Evolutionary conservation across 2,888 invertebrate species (phyloP), one percentile per base, ranked within the genome.

Genomic region (Pristionchus fissidentatus): DNA sequence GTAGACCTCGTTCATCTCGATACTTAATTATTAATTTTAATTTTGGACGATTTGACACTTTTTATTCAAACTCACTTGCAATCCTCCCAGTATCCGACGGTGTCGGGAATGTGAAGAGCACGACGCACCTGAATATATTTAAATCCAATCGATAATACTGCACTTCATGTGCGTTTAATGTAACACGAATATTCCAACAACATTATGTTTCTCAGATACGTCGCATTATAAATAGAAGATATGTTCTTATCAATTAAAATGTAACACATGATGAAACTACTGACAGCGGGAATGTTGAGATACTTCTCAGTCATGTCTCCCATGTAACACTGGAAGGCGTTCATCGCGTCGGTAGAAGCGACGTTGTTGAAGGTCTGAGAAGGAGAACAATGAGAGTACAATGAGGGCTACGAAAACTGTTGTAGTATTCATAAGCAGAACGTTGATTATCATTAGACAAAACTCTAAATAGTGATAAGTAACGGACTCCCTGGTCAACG

Each of bases 51-150:
- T 43, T 35, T 26, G 3, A 38, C 8, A 38, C 22, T 35, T 26
- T 26, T 4, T 3, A n/a, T 13, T 35, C 22, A 57, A 43, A 79
- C 80, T 62, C 62, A 87, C 87, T 85, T 85, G 90, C 90, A 90
- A 73, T 84, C 84, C 38, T 81, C 66, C 88, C 88, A 88, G 8
- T 73, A 41, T 46, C 66, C 84, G 41, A 86, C 86, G 4, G 22
- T 46, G n/a, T 41, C 57, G 32, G 87, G 87, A 57, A 90, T 89
- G 84, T 90, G 88, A 5, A 90, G 88, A 41, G 88, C 89, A n/a
- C 38, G 19, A 32, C 84, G 84, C 19, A 85, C 84, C 43, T 85
- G 22, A 60, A 7, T 70, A 10, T 29, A 19, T 26, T 15, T n/a
- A 10, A 15, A 60, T 60, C n/a, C 19, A 49, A 13, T 49, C 49